Evolutionary conservation across 2,797 vertebrate genomes (phyloP), one percentile per base, ranked within the genome.

Genomic region (Bufotes viridis): DNA sequence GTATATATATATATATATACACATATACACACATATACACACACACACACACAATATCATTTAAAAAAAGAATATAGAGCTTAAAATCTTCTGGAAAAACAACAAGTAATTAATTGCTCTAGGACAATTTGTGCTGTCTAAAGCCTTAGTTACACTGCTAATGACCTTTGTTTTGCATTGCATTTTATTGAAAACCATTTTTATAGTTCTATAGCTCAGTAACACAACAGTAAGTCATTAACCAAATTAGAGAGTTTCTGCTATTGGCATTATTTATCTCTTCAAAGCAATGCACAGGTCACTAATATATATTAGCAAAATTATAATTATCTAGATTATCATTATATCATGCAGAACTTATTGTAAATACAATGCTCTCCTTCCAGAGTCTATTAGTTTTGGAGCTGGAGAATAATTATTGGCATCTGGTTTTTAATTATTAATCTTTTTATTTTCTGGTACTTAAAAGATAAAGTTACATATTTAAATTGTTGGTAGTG

Each of bases 141-240:
- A 76, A 82, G 17, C 80, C 14, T 88, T 69, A 34, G 87, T 84
- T 86, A 89, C 67, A 86, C 86, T 89, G 83, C 78, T 85, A 67
- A 86, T 85, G 83, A 86, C 26, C 69, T 89, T 85, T 89, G 87
- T 85, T 88, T 89, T 89, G 78, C 83, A 26, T 75, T 85, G 75
- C 42, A 69, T 61, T 67, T 88, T 88, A 84, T 88, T n/a, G 76
- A 85, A 81, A 81, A 81, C 67, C 79, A 87, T 87, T 82, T 87
- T 87, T 82, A 76, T 87, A 82, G 58, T 82, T 87, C 49, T 87
- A 72, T 87, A 82, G 42, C 53, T 78, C 86, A 72, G 58, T 65
- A 87, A 82, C 67, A 53, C 72, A 87, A 87, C 20, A 57, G 81
- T 78, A 78, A 78, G 74, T 87, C 87, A 87, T 87, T 87, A 87